Conservation (phyloP, 2,113 vertebrate species). For the Gorilla gorilla region DNA sequence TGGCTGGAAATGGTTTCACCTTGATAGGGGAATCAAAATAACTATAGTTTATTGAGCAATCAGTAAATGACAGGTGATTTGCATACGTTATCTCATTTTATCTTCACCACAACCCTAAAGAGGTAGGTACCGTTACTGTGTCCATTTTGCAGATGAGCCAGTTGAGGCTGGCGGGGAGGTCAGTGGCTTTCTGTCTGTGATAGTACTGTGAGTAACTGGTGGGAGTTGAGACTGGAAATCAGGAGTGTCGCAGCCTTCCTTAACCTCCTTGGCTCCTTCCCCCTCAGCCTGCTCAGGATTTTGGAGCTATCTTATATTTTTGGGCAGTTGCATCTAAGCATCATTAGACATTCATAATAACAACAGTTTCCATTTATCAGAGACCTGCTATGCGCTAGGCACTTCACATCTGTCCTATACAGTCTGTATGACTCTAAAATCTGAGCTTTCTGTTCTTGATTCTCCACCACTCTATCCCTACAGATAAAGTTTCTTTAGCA, state of each 20-base stretch:
- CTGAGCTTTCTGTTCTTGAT: background rate
- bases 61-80: slow-evolving; percentile 46
- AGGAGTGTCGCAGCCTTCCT: background rate
- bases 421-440: background rate
- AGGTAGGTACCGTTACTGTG: slow-evolving; percentile 26
- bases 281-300: background rate
- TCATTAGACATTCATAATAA: background rate
- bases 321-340: background rate
- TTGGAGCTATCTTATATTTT: background rate
- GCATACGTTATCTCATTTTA: slow-evolving; percentile 51
- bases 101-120: slow-evolving; percentile 1
- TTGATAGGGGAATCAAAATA: slow-evolving; percentile 68
- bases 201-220: background rate
- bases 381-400: background rate
- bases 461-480: background rate
- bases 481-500: background rate
- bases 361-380: background rate
- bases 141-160: slow-evolving; percentile 56
- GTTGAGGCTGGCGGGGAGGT: background rate
- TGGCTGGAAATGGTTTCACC: slow-evolving; percentile 61
- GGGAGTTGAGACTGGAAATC: background rate
- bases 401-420: background rate
- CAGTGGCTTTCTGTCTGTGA: background rate
- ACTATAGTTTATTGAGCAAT: slow-evolving; percentile 55
- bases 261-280: background rate